Evolutionary conservation across 2,113 vertebrate species (phyloP), one percentile per base, ranked within the genome.

Genomic region (Axis porcinus): DNA sequence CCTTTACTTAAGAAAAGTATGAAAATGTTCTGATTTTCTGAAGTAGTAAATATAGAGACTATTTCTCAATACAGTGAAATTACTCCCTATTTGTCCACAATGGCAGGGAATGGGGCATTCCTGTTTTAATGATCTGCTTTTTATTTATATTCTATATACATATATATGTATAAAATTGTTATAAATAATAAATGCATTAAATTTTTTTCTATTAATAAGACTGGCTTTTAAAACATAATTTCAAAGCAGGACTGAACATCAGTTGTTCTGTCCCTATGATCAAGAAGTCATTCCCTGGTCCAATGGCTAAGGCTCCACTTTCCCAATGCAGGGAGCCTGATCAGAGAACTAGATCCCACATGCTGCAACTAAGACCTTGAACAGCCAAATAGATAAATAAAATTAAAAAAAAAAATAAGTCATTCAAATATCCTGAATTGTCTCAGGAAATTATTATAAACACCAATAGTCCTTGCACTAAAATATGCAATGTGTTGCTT

Each of bases 21-120:
- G 23, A 96, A 89, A 97, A 62, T 57, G 2, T 70, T 96, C 55
- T 92, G 17, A 5, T 95, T 95, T 95, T 95, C 54, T 43, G 94
- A 90, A 89, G 23, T 60, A 47, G 36, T 47, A 86, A 84, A 64
- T 47, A 74, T 11, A 60, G 43, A 93, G 7, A 87, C 5, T 14
- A 33, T 50, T 84, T 90, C 62, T 79, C 52, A 91, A 84, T 55
- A 64, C 10, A 90, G 27, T 45, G 27, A 28, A 86, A 85, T 11
- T 17, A 64, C 0, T 78, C 1, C 9, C 6, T 54, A 25, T 92
- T 67, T 52, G 40, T 33, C 28, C 57, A 87, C 17, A 93, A 3
- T 36, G 25, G n/a, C 7, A 92, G 17, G 25, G 27, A 86, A 33
- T 2, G 16, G 3, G 7, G 1, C 2, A 40, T 6, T 87, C 1